Evolutionary conservation across 2,888 invertebrate genomes (phyloP).

Genomic region (Creontiades dilutus): DNA sequence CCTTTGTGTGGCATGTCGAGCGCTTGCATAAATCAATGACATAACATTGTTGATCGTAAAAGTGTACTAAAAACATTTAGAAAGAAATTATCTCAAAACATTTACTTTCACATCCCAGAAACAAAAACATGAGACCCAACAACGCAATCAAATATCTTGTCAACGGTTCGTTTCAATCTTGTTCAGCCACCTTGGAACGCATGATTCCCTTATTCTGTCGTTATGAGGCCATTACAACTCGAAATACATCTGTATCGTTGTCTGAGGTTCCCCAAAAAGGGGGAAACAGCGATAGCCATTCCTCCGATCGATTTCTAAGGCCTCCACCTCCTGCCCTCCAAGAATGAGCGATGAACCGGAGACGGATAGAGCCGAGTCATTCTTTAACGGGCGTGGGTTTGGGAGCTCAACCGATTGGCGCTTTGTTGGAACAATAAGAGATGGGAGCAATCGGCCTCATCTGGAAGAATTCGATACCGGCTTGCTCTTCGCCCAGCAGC

Average conservation of each 20-base stretch:
- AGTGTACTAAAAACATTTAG: too few species aligned
- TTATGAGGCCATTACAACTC: background rate
- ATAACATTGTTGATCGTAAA: too few species aligned
- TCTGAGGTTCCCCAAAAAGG: background rate
- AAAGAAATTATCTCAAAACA: too few species aligned
- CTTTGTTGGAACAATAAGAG: background rate
- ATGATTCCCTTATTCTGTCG: background rate
- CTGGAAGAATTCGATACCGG: too few species aligned
- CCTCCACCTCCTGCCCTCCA: background rate
- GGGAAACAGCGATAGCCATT: background rate
- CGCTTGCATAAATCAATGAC: too few species aligned
- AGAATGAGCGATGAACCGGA: constrained; percentile 6
- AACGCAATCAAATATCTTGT: too few species aligned
- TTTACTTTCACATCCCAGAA: too few species aligned
- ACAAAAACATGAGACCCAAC: too few species aligned
- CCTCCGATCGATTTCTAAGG: constrained; percentile 14
- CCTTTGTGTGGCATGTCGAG: too few species aligned
- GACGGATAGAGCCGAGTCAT: background rate
- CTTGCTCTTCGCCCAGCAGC: too few species aligned
- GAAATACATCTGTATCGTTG: constrained; percentile 4
- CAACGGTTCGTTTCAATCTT: background rate
- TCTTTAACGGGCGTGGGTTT: background rate
- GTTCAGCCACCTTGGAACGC: background rate
- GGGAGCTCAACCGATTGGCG: background rate
- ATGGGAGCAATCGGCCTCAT: too few species aligned